These are phyloP conservation scores for Zophobas atratus DNA, from an alignment of 1,140 invertebrate genomes.

Conservation along the genomic window DNA sequence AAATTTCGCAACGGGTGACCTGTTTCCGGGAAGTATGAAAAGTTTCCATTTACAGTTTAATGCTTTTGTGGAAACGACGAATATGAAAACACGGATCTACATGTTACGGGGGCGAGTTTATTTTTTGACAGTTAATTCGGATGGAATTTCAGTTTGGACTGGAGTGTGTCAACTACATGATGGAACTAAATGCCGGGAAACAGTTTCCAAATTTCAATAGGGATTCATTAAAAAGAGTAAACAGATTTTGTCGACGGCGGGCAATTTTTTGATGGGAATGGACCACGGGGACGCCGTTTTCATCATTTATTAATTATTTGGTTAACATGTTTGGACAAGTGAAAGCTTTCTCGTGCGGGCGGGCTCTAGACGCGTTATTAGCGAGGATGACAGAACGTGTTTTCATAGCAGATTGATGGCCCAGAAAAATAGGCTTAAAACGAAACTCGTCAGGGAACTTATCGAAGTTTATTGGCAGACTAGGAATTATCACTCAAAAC, in stretches of 20 bases:
- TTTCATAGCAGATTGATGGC: constrained; percentile 22
- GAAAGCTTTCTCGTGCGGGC: not conserved
- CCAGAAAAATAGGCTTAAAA: constrained; percentile 23
- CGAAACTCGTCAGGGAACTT: not conserved
- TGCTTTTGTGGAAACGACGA: constrained; percentile 13
- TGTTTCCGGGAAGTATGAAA: constrained; percentile 33
- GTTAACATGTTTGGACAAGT: constrained; percentile 21
- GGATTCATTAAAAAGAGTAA: constrained; percentile 22
- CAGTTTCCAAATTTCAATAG: constrained; percentile 14
- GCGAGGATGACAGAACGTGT: not conserved
- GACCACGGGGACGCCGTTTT: not conserved
- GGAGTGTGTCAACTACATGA: constrained; percentile 1
- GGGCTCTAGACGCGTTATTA: not conserved
- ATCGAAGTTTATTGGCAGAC: constrained; percentile 15
- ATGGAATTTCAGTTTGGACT: not conserved
- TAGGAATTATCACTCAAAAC: not conserved
- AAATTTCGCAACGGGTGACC: constrained; percentile 34
- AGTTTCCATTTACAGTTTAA: constrained; percentile 37
- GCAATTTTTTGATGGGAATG: not conserved
- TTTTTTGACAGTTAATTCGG: constrained; percentile 26
- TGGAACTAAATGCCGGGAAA: constrained; percentile 15
- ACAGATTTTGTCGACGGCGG: constrained; percentile 7
- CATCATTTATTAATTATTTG: constrained; percentile 34
- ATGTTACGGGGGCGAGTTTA: not conserved
- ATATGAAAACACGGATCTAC: constrained; percentile 28